Percentiles rank a stretch among this genome's conserved stretches.
phyloP scores from a whole-genome alignment of 2,113 vertebrate species.

The Percopsis transmontana region DNA sequence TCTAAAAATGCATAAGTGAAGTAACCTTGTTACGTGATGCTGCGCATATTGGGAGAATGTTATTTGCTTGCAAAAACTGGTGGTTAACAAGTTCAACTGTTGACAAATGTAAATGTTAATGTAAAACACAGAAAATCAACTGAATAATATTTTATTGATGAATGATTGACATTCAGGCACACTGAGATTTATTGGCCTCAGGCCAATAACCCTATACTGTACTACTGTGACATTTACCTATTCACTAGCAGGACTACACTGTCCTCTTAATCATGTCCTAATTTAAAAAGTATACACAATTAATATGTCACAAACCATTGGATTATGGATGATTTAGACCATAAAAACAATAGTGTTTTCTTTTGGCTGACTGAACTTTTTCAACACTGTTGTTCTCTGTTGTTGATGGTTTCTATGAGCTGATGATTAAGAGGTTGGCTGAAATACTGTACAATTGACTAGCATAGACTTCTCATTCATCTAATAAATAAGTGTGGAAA shows the following conservation, averaged over 20 bases:
- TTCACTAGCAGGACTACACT: conserved; percentile 60
- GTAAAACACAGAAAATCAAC: conserved; percentile 43
- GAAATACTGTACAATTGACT: too few relatives aligned
- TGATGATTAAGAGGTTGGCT: not conserved
- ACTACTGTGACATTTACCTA: conserved; percentile 66
- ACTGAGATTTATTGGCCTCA: conserved; percentile 53
- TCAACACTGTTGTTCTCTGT: conserved; percentile 9
- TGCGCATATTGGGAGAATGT: too few relatives aligned
- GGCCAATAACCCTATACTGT: too few relatives aligned
- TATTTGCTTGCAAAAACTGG: too few relatives aligned
- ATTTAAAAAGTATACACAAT: conserved; percentile 63
- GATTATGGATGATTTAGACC: conserved; percentile 36
- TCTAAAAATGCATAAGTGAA: too few relatives aligned
- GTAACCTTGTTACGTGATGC: too few relatives aligned
- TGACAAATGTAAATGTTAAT: too few relatives aligned
- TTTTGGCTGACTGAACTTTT: not conserved
- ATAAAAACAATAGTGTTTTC: conserved; percentile 19
- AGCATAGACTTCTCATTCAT: too few relatives aligned
- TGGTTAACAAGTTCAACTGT: too few relatives aligned
- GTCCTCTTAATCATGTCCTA: conserved; percentile 54
- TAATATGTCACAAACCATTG: conserved; percentile 59
- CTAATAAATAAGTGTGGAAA: too few relatives aligned
- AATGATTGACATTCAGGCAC: conserved; percentile 47
- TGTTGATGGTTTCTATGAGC: not conserved
- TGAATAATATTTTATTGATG: conserved; percentile 53